phyloP scores from a whole-genome alignment of 1,140 invertebrate genomes.

The Caenorhabditis elegans region DNA sequence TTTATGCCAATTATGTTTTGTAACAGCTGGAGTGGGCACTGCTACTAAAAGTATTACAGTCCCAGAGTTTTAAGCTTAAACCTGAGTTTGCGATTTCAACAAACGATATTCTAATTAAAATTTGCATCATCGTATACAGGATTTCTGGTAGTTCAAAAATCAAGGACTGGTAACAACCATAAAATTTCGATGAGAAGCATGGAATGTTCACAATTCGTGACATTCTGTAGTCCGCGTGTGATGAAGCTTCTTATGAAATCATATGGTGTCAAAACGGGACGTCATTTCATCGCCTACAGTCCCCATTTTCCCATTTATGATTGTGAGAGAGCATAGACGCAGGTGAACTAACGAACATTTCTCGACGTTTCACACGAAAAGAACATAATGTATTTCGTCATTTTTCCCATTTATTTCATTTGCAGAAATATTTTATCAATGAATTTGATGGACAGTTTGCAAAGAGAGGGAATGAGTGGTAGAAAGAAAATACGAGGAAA shows the following conservation, averaged over 20 bases:
- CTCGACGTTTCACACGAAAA: constrained; percentile 12
- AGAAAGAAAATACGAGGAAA: background rate
- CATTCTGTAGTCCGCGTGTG: background rate
- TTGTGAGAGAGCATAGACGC: background rate
- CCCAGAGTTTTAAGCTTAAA: too few species aligned
- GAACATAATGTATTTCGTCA: constrained; percentile 9
- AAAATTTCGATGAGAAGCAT: background rate
- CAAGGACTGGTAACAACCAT: background rate
- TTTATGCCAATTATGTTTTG: too few species aligned
- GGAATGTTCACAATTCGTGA: constrained; percentile 8
- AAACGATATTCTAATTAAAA: too few species aligned
- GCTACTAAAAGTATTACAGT: too few species aligned
- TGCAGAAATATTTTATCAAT: background rate
- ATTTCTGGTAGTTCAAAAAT: background rate
- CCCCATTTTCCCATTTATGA: background rate
- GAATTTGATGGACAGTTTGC: background rate
- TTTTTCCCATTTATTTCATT: background rate
- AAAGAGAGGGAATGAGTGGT: background rate
- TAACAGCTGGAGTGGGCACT: too few species aligned
- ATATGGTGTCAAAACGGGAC: background rate
- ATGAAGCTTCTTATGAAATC: background rate
- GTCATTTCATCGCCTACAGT: background rate
- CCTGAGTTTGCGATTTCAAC: too few species aligned
- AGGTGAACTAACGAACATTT: background rate
- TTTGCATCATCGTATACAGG: background rate